Percentiles rank a stretch among this genome's conserved stretches.
These are phyloP conservation scores for Strigamia crassipes DNA, from an alignment of 2,888 invertebrate species.

Conservation along the genomic window DNA sequence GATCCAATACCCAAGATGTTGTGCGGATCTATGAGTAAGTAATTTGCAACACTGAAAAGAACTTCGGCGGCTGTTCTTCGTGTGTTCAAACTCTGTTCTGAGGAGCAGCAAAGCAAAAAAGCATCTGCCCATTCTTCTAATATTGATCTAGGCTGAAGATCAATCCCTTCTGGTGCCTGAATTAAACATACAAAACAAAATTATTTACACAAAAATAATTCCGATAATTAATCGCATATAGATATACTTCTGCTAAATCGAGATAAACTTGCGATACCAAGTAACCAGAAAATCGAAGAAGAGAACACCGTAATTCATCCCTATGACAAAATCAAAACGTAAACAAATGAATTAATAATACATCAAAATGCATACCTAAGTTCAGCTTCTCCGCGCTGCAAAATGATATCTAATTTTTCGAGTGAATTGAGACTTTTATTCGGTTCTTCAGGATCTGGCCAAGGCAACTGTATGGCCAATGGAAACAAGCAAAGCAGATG, in stretches of 20 bases:
- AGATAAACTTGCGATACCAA: slow-evolving; percentile 48
- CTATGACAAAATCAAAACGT: slow-evolving; percentile 28
- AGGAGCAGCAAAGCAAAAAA: slow-evolving; percentile 48
- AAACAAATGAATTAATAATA: not conserved
- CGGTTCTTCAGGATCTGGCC: slow-evolving; percentile 43
- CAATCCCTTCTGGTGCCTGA: slow-evolving; percentile 43
- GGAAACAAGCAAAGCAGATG: slow-evolving; percentile 45
- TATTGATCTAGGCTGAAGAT: slow-evolving; percentile 43
- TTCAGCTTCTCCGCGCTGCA: slow-evolving; percentile 50
- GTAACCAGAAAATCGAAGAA: slow-evolving; percentile 47
- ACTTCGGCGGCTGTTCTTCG: slow-evolving; percentile 47
- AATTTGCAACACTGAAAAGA: slow-evolving; percentile 44
- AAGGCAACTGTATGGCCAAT: slow-evolving; percentile 44
- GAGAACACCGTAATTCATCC: slow-evolving; percentile 48
- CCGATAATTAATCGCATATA: not conserved
- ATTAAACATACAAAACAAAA: not conserved
- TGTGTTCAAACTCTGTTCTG: slow-evolving; percentile 48
- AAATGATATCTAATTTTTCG: slow-evolving; percentile 49
- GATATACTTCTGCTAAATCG: slow-evolving; percentile 43
- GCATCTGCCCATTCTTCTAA: slow-evolving; percentile 49
- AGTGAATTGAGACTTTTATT: slow-evolving; percentile 34
- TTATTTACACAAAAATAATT: not conserved
- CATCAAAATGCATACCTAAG: slow-evolving; percentile 25
- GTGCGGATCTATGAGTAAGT: slow-evolving; percentile 47
- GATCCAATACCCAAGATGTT: slow-evolving; percentile 44